Evolutionary conservation across 2,113 vertebrate genomes (phyloP), one percentile per base, ranked within the genome.

Genomic region (Diadophis punctatus): DNA sequence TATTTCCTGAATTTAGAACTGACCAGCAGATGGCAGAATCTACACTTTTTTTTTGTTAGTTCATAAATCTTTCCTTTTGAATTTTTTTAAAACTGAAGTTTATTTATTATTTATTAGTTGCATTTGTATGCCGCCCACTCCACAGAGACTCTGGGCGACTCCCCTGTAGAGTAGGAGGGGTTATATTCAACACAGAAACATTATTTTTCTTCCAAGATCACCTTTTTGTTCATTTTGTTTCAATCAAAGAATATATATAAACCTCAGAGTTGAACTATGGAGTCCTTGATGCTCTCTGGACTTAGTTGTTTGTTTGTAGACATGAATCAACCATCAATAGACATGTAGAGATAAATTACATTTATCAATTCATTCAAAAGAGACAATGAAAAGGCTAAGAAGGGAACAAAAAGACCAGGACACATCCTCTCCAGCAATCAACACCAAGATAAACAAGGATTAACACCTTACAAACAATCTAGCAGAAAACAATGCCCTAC

Each of bases 21-120:
- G 43, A 87, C 96, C 97, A 94, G 96, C 89, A 97, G 97, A 34
- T 94, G 97, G 97, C 97, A 98, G 97, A 96, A 98, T 85, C 96
- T 16, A 68, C 94, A 94, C 90, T 49, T 48, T 63, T 48, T 63
- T 58, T 60, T 91, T n/a, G 16, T 6, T 34, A n/a, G 46, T 22
- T 49, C 8, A 14, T 27, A 63, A 48, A 34, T 18, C 2, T 4
- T 18, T 56, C 14, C 22, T 74, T 52, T 80, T 27, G 34, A 23
- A 2, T 3, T 39, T 39, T 80, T 80, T 80, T 10, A 20, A 68
- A 74, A 39, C n/a, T 39, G 74, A 80, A 9, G 34, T 80, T 80
- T n/a, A n/a, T n/a, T n/a, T n/a, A n/a, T n/a, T n/a, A n/a, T n/a
- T n/a, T n/a, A n/a, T n/a, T n/a, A n/a, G n/a, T n/a, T n/a, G n/a